These are phyloP conservation scores for Mastacembelus armatus DNA, from an alignment of 2,797 vertebrate species.

Conservation along the genomic window DNA sequence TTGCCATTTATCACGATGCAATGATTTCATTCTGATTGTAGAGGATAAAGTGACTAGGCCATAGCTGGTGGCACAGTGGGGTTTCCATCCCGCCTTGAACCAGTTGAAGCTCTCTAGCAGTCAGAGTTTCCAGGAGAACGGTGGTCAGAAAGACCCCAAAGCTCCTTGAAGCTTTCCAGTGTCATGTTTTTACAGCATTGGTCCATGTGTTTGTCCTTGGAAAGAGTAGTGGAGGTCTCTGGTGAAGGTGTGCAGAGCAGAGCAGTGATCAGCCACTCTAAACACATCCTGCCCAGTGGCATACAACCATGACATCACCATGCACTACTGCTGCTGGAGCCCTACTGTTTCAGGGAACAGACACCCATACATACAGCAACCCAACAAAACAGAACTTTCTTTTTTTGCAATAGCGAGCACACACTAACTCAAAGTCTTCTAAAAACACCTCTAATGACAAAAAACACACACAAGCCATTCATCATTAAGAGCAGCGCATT, in stretches of 20 bases:
- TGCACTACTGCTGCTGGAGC: slow-evolving; percentile 41
- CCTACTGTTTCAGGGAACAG: slow-evolving; percentile 57
- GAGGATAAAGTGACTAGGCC: slow-evolving; percentile 48
- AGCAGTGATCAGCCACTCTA: slow-evolving; percentile 66
- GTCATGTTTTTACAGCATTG: slow-evolving; percentile 74
- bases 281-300: slow-evolving; percentile 69
- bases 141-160: slow-evolving; percentile 61
- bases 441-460: slow-evolving; percentile 64
- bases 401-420: slow-evolving; percentile 17
- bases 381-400: slow-evolving; percentile 21
- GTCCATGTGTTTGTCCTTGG: slow-evolving; percentile 63
- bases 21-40: slow-evolving; percentile 46
- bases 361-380: not conserved
- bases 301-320: slow-evolving; percentile 70
- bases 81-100: slow-evolving; percentile 60
- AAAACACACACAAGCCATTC: slow-evolving; percentile 60
- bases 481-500: slow-evolving; percentile 73
- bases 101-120: slow-evolving; percentile 48
- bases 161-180: slow-evolving; percentile 74
- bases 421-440: slow-evolving; percentile 48
- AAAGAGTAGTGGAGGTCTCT: slow-evolving; percentile 56
- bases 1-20: slow-evolving; percentile 46
- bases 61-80: slow-evolving; percentile 36
- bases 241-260: slow-evolving; percentile 60
- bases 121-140: slow-evolving; percentile 76